These are phyloP conservation scores for Eupithecia tripunctaria DNA, from an alignment of 2,888 invertebrate species.

Conservation along the genomic window DNA sequence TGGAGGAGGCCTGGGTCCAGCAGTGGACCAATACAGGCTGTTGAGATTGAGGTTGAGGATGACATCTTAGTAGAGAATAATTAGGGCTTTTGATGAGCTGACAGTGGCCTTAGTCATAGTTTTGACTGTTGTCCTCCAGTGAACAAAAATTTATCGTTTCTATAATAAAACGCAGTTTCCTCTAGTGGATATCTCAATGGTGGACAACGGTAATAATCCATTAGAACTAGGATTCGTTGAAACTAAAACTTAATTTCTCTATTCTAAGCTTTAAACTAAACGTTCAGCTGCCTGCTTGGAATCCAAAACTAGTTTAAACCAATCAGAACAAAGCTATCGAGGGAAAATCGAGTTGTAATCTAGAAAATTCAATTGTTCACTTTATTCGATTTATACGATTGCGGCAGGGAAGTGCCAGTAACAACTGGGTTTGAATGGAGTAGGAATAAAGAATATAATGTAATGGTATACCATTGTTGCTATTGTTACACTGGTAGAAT, in stretches of 20 bases:
- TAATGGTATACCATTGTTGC: too few species aligned
- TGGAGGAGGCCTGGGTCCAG: too few species aligned
- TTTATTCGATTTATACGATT: constrained; percentile 30
- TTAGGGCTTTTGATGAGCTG: neutral
- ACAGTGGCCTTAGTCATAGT: neutral
- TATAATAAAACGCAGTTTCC: neutral
- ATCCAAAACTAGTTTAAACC: constrained; percentile 24
- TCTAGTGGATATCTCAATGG: neutral
- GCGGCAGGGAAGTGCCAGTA: constrained; percentile 18
- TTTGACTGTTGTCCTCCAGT: neutral
- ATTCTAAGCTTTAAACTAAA: neutral
- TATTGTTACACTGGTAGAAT: neutral
- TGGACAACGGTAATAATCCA: neutral
- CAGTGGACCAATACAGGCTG: too few species aligned
- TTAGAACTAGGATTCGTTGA: neutral
- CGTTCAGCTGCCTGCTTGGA: constrained; percentile 2
- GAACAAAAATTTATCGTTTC: neutral
- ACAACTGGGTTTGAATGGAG: neutral
- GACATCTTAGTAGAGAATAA: too few species aligned
- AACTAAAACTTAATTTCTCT: neutral
- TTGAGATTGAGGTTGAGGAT: too few species aligned
- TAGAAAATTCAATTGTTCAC: constrained; percentile 32
- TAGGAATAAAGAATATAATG: neutral
- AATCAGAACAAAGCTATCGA: constrained; percentile 24
- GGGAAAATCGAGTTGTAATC: constrained; percentile 32